Conservation (phyloP, 2,888 invertebrate species). For the Crepidodera aurea region DNA sequence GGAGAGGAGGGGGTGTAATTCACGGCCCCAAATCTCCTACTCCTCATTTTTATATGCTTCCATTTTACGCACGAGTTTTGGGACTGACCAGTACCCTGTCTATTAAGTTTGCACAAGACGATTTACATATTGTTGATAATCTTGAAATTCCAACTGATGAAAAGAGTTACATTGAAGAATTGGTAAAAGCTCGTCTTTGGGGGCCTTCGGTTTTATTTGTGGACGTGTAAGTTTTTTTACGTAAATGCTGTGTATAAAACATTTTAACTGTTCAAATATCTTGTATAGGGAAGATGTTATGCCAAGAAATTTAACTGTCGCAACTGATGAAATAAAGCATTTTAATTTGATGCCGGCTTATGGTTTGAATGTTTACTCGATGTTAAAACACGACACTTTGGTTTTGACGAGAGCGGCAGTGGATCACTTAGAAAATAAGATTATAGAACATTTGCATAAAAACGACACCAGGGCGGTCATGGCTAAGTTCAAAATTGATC, state of each 20-base stretch:
- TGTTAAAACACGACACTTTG: conserved; percentile 95
- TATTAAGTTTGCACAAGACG: conserved; percentile 93
- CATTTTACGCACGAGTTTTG: conserved; percentile 75
- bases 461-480: conserved; percentile 62
- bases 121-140: conserved; percentile 88
- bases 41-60: conserved; percentile 93
- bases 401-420: conserved; percentile 86
- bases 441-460: conserved; percentile 75
- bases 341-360: conserved; percentile 96
- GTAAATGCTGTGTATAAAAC: no score
- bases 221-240: conserved; percentile 73
- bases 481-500: conserved; percentile 69
- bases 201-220: conserved; percentile 95
- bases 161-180: conserved; percentile 76
- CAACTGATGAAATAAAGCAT: conserved; percentile 79
- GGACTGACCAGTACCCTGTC: conserved; percentile 88
- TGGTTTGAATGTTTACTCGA: conserved; percentile 94
- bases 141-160: conserved; percentile 88
- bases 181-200: conserved; percentile 89
- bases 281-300: conserved; percentile 80
- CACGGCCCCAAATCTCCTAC: conserved; percentile 94
- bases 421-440: conserved; percentile 81
- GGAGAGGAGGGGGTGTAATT: conserved; percentile 80
- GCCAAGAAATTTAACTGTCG: conserved; percentile 86
- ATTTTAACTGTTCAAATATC: no score